These are phyloP conservation scores for Steatocranus sp. DNA, from an alignment of 2,797 vertebrate species.

Conservation along the genomic window DNA sequence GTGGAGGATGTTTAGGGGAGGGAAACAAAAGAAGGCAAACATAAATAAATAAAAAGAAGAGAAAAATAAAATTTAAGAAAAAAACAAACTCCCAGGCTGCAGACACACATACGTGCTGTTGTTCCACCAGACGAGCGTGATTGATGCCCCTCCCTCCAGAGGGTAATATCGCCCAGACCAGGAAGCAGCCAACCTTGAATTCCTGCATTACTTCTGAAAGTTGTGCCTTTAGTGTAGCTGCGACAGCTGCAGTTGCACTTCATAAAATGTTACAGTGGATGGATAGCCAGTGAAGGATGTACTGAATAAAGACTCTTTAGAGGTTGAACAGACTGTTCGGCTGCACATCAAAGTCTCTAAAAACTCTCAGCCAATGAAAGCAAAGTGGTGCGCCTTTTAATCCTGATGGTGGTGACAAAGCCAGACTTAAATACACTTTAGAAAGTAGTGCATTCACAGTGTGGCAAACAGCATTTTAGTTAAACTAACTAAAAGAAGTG, in stretches of 20 bases:
- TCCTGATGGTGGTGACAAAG: neutral
- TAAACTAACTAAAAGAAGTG: neutral
- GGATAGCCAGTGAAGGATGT: slow-evolving; percentile 55
- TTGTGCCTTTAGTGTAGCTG: slow-evolving; percentile 40
- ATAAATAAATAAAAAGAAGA: slow-evolving; percentile 22
- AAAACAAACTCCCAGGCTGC: neutral
- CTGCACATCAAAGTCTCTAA: slow-evolving; percentile 35
- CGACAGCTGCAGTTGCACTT: slow-evolving; percentile 59
- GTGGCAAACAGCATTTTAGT: neutral
- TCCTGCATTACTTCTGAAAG: slow-evolving; percentile 55
- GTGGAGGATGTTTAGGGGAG: neutral
- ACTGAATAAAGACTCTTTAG: slow-evolving; percentile 54
- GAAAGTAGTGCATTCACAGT: neutral
- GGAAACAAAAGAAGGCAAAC: neutral
- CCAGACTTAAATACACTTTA: neutral
- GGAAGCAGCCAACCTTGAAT: slow-evolving; percentile 67
- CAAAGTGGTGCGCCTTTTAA: neutral
- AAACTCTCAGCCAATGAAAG: slow-evolving; percentile 13
- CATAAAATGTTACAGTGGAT: slow-evolving; percentile 65
- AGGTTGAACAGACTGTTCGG: slow-evolving; percentile 50
- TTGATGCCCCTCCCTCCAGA: slow-evolving; percentile 58
- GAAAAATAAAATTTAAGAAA: neutral
- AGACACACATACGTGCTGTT: slow-evolving; percentile 16
- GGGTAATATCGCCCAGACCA: slow-evolving; percentile 55
- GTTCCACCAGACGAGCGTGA: slow-evolving; percentile 44